Conservation (phyloP, 2,113 vertebrate species). For the Psittacula cyanocephala region DNA sequence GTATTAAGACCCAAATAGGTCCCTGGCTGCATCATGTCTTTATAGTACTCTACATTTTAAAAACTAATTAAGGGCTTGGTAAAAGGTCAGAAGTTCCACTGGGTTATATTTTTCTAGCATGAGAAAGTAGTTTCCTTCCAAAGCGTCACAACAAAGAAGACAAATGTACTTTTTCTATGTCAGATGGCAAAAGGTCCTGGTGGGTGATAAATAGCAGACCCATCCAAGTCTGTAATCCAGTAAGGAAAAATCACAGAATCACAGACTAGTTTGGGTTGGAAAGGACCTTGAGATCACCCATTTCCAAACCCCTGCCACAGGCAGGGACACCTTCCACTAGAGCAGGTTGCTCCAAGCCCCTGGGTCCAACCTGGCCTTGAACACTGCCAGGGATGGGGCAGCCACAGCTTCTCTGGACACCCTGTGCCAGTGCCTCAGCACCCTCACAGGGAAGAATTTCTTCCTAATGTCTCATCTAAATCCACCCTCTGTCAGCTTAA, state of each 20-base stretch:
- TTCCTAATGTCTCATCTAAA: not conserved
- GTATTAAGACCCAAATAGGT: not conserved
- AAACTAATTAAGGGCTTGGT: not conserved
- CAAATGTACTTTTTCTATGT: not conserved
- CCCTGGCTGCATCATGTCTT: not conserved
- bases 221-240: not conserved
- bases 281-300: not conserved
- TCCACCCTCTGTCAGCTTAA: not conserved
- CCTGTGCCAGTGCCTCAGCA: not conserved
- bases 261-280: not conserved
- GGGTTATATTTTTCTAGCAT: not conserved
- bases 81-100: not conserved
- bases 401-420: not conserved
- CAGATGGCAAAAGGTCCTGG: not conserved
- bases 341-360: not conserved
- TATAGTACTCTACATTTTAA: not conserved
- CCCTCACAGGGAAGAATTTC: not conserved
- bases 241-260: not conserved
- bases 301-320: not conserved
- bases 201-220: slow-evolving; percentile 16
- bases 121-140: not conserved
- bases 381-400: too few relatives aligned
- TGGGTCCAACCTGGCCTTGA: not conserved
- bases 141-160: not conserved
- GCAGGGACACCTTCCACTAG: not conserved